Conservation (phyloP, 1,140 invertebrate genomes). For the Chrysoperla carnea region DNA sequence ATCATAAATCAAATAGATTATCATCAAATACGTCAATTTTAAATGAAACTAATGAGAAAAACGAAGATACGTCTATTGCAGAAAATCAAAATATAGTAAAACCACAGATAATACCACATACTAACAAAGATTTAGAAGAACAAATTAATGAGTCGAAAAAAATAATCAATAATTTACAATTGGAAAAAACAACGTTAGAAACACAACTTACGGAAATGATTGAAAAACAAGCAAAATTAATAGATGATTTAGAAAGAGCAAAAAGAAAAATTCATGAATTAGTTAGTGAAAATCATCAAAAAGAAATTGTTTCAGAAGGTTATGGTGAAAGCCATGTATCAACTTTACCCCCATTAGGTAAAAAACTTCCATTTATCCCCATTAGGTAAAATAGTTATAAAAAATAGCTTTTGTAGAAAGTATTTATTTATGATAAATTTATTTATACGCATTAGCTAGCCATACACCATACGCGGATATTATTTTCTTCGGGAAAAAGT, state of each 20-base stretch:
- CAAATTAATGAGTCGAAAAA: constrained; percentile 22
- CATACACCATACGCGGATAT: too few relatives aligned
- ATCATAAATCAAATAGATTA: constrained; percentile 7
- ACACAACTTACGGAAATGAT: constrained; percentile 32
- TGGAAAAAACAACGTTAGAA: constrained; percentile 32
- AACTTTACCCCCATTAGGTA: constrained; percentile 2
- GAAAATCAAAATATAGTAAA: background rate
- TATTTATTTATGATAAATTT: too few relatives aligned
- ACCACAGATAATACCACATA: constrained; percentile 11
- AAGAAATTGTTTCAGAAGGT: constrained; percentile 45
- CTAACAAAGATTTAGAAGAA: constrained; percentile 12
- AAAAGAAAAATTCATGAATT: constrained; percentile 37
- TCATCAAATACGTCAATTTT: constrained; percentile 1
- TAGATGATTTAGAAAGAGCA: constrained; percentile 29
- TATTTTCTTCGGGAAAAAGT: too few relatives aligned
- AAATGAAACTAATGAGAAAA: constrained; percentile 7
- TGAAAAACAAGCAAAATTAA: constrained; percentile 30
- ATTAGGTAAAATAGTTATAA: too few relatives aligned
- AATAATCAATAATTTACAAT: constrained; percentile 26
- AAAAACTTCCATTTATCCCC: too few relatives aligned
- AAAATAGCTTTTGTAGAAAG: too few relatives aligned
- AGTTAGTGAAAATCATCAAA: constrained; percentile 27
- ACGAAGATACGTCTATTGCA: constrained; percentile 4
- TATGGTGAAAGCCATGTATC: constrained; percentile 28
- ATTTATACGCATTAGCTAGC: too few relatives aligned